Base-by-base conservation (phyloP, 2,888 invertebrate genomes). In the Lutraria lutraria region DNA sequence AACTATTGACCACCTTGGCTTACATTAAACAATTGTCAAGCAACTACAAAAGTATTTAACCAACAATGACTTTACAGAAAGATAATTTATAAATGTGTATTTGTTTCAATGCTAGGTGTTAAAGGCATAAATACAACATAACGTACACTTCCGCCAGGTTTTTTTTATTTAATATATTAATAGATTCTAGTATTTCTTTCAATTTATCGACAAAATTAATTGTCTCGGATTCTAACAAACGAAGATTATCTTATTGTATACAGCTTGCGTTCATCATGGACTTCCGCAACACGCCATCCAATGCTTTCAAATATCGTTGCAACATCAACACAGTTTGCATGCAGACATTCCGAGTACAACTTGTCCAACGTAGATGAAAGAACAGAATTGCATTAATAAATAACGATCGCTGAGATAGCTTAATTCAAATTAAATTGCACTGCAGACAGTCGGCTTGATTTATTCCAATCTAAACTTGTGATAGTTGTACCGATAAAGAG, bases 381-480 rank as follows among this genome's bases (percentile, higher is more conserved):
- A 12, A 68, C 63, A 25, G 63, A 68, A 25, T 25, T 12, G 63
- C n/a, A 68, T 68, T 68, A 68, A 68, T 68, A 68, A 68, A 68
- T 68, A 68, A 68, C 63, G 63, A 68, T 68, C 25, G 63, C 63
- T 6, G n/a, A 12, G 63, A 68, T 68, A 68, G 63, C 63, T 68
- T 68, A 68, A 68, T 68, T 68, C 63, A 68, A 68, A 68, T 25
- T 68, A 68, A 68, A 68, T 68, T 68, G 63, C 63, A n/a, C 25
- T 4, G 63, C 25, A n/a, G 63, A 68, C 63, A 68, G 63, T 12
- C 63, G n/a, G 25, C 63, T 68, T 68, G 63, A 68, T 68, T 68
- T 68, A 68, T 68, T 68, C 25, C n/a, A 68, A 68, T 21, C 25
- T 68, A 68, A 68, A 68, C n/a, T 68, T n/a, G 63, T 12, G 63